Base-by-base conservation (phyloP, 2,888 invertebrate species). In the Ophion slaviceki region DNA sequence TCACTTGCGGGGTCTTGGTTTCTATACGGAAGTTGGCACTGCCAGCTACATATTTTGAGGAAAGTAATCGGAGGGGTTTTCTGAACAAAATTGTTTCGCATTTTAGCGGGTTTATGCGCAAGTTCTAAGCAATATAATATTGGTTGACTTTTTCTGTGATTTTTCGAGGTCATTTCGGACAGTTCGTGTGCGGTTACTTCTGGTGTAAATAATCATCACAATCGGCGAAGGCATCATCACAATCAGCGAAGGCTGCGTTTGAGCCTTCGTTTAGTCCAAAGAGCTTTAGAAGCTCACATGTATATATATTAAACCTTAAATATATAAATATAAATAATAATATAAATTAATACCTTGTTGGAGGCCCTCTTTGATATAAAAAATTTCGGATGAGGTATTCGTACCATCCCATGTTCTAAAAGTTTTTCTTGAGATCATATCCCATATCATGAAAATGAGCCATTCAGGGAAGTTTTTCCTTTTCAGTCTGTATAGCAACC, bases 11-110 rank as follows among this genome's bases (percentile, higher is more conserved):
- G 32, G 32, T 32, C 32, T 1, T 2, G 32, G 2, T 32, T 32
- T 32, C 32, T 32, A 32, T 32, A 32, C 2, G 40, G 40, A 40
- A 8, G 40, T 40, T 40, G 40, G 40, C 40, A 3, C 3, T 32
- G 4, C 66, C 45, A 7, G 53, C 24, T 7, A 28, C 40, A 17
- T 67, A 17, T 64, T 77, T 74, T 20, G 61, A 70, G 7, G 40
- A 32, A 2, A 84, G 53, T 2, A 28, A 6, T 2, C 80, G 11
- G 2, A 66, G 14, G 0, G 70, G 70, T 10, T 80, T 84, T n/a
- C 86, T 57, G 24, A 86, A 74, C 1, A 86, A 17, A 11, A 88
- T 88, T 0, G 81, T 78, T 68, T 87, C 85, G n/a, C 82, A 84
- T 80, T 88, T 86, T 4, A 1, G 0, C 0, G 64, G 36, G 45